Conservation (phyloP, 2,113 vertebrate genomes). For the Saiga tatarica region DNA sequence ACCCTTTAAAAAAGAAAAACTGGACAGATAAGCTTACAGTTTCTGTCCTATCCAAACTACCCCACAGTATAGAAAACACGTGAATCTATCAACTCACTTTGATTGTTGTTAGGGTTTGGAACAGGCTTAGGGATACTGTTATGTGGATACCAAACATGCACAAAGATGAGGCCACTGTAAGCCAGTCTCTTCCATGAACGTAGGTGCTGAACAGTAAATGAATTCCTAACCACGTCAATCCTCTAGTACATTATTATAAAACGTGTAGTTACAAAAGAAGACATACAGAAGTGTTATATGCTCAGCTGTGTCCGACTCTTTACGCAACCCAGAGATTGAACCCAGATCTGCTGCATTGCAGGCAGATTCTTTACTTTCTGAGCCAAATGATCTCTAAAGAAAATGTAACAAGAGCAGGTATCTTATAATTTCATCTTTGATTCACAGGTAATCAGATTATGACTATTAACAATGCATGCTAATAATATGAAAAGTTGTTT, state of each 20-base stretch:
- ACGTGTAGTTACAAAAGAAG: background rate
- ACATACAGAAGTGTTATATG: background rate
- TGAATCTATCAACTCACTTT: background rate
- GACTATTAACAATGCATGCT: background rate
- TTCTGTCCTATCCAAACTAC: background rate
- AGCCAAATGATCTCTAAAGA: background rate
- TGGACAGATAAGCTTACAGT: background rate
- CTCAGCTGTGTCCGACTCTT: background rate
- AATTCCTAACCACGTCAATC: background rate
- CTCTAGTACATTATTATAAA: background rate
- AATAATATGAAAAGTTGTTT: background rate
- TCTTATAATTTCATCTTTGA: background rate
- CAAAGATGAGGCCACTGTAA: background rate
- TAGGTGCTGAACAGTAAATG: background rate
- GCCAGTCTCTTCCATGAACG: background rate
- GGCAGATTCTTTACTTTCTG: background rate
- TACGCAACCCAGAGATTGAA: rapidly evolving
- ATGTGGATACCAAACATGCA: background rate
- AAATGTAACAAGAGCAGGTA: too few relatives aligned
- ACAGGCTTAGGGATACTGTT: background rate
- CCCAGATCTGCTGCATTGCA: background rate
- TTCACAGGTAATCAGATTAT: background rate
- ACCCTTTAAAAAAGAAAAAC: background rate
- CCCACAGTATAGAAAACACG: background rate
- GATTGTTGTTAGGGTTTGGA: background rate